These are phyloP conservation scores for Serrognathus titanus DNA, from an alignment of 2,888 invertebrate genomes.

Conservation along the genomic window DNA sequence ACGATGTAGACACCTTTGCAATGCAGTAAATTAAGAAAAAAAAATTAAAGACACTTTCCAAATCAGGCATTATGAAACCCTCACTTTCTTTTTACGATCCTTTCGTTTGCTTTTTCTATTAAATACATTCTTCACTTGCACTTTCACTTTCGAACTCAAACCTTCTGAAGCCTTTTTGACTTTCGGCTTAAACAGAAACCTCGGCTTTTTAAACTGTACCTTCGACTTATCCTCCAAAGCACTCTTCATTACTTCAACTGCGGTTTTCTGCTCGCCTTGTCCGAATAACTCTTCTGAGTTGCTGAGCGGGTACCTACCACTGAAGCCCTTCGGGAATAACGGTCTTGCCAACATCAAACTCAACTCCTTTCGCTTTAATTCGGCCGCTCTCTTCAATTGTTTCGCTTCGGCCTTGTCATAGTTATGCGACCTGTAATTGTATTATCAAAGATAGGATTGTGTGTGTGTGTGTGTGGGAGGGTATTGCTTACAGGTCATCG, in stretches of 20 bases:
- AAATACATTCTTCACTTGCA: too few species aligned
- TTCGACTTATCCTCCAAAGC: constrained; percentile 43
- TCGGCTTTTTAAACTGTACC: constrained; percentile 29
- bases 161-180: constrained; percentile 9
- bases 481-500: constrained; percentile 50
- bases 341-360: constrained; percentile 55
- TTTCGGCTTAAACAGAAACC: constrained; percentile 36
- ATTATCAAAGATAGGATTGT: neutral
- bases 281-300: constrained; percentile 26
- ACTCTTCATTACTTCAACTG: constrained; percentile 56
- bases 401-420: constrained; percentile 33
- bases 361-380: constrained; percentile 53
- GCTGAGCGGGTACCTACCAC: constrained; percentile 58
- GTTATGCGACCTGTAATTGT: constrained; percentile 23
- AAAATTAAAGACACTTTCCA: too few species aligned
- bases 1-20: too few species aligned
- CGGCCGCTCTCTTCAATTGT: constrained; percentile 46
- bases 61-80: too few species aligned
- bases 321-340: constrained; percentile 66
- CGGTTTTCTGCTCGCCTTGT: constrained; percentile 38
- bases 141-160: constrained; percentile 3
- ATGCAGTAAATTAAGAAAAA: too few species aligned
- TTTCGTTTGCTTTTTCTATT: too few species aligned
- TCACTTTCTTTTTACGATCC: too few species aligned
- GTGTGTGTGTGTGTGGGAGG: constrained; percentile 17